Conservation (phyloP, 2,888 invertebrate species). For the Aphodius sticticus region DNA sequence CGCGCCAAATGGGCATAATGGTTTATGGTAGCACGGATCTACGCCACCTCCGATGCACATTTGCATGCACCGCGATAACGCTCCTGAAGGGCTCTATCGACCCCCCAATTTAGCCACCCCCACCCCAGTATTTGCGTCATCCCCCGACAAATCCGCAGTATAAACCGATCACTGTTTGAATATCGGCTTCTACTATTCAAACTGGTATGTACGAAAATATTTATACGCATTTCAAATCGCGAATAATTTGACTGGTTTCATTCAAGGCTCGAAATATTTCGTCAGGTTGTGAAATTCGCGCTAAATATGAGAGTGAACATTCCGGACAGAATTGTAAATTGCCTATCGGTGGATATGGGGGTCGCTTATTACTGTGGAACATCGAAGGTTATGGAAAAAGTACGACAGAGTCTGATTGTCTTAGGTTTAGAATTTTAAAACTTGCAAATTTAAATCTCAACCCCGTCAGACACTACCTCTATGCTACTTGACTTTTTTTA, state of each 20-base stretch:
- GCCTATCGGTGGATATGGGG: no score
- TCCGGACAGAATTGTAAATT: no score
- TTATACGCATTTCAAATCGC: not conserved
- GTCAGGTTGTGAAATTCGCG: not conserved
- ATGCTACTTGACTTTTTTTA: no score
- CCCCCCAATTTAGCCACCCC: not conserved
- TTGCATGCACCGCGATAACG: not conserved
- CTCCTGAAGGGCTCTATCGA: not conserved
- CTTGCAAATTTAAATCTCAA: no score
- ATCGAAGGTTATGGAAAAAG: no score
- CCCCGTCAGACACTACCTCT: no score
- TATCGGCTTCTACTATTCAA: not conserved
- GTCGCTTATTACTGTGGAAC: no score
- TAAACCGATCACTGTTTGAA: not conserved
- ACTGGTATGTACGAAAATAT: not conserved
- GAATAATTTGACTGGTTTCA: not conserved
- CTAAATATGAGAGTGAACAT: not conserved
- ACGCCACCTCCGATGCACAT: not conserved
- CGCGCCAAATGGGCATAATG: constrained; percentile 4
- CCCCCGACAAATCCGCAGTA: not conserved
- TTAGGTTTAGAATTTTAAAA: no score
- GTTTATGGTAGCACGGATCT: not conserved
- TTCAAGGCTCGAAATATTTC: not conserved
- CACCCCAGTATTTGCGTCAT: not conserved
- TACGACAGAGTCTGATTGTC: no score